A percentile compares a stretch with the other conserved stretches of the same genome.
phyloP scores from a whole-genome alignment of 2,888 invertebrate species.

The Tricholauxania praeusta region DNA sequence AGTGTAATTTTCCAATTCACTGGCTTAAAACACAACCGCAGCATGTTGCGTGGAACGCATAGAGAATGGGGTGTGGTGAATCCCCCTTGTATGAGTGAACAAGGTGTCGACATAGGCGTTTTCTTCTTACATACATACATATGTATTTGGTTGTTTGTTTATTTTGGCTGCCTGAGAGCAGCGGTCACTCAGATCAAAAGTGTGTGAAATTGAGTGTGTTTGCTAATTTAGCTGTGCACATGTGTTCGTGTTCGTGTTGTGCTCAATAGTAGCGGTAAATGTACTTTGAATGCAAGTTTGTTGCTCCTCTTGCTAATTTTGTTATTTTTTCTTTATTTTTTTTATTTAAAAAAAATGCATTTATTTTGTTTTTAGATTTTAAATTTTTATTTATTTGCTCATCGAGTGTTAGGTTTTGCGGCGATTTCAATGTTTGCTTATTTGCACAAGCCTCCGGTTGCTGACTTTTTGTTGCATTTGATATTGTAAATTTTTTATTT shows the following conservation, averaged over 20 bases:
- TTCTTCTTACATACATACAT: too few species aligned
- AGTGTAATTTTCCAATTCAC: conserved; percentile 55
- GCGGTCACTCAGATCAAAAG: not conserved
- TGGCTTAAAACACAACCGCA: conserved; percentile 43
- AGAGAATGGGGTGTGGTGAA: not conserved
- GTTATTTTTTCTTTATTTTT: not conserved
- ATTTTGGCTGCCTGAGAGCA: not conserved
- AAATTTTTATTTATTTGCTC: too few species aligned
- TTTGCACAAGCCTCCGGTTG: too few species aligned
- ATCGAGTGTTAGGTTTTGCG: not conserved
- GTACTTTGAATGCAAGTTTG: not conserved
- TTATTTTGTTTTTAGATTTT: not conserved
- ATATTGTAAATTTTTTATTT: conserved; percentile 1
- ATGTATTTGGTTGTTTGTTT: too few species aligned
- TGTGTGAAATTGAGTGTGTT: conserved; percentile 1
- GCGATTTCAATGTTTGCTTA: too few species aligned
- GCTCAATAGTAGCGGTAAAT: not conserved
- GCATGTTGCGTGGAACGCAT: not conserved
- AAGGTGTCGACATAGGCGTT: not conserved
- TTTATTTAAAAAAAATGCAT: not conserved
- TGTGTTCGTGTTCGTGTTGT: not conserved
- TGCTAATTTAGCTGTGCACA: not conserved
- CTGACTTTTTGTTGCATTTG: too few species aligned
- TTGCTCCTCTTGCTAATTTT: not conserved
- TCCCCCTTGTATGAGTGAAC: not conserved